Evolutionary conservation across 2,888 invertebrate species (phyloP).

Genomic region (Cerastis leucographa): DNA sequence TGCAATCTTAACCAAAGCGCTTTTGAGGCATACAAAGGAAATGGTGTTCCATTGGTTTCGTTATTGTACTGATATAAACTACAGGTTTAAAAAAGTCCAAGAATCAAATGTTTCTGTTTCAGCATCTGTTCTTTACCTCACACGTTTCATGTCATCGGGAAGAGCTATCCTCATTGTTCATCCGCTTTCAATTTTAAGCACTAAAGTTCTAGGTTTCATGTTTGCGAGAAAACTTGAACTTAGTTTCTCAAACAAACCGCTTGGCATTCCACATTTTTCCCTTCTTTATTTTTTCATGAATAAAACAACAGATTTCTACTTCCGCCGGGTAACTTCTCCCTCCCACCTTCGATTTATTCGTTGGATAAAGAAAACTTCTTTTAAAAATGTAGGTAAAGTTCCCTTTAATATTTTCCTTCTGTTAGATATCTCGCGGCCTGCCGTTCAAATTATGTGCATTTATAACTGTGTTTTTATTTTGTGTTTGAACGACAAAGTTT

Average conservation of each 20-base stretch:
- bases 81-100: background rate
- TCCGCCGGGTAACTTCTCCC: constrained; percentile 87
- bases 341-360: constrained; percentile 90
- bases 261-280: constrained; percentile 83
- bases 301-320: constrained; percentile 90
- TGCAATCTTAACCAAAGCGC: background rate
- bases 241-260: constrained; percentile 76
- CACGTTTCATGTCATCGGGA: background rate
- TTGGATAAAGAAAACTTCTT: constrained; percentile 89
- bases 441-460: constrained; percentile 86
- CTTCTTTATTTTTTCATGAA: constrained; percentile 89
- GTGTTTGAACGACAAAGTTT: constrained; percentile 37
- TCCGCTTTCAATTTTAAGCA: constrained; percentile 52
- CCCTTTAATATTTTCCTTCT: constrained; percentile 89
- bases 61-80: background rate
- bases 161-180: constrained; percentile 19
- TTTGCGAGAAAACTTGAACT: constrained; percentile 71
- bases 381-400: constrained; percentile 89
- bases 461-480: constrained; percentile 76
- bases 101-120: background rate
- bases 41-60: background rate
- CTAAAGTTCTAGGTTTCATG: constrained; percentile 65
- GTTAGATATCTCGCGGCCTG: constrained; percentile 84
- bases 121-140: background rate
- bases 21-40: background rate